phyloP scores from a whole-genome alignment of 2,113 vertebrate genomes.

The Forbesichthys papilliferus region DNA sequence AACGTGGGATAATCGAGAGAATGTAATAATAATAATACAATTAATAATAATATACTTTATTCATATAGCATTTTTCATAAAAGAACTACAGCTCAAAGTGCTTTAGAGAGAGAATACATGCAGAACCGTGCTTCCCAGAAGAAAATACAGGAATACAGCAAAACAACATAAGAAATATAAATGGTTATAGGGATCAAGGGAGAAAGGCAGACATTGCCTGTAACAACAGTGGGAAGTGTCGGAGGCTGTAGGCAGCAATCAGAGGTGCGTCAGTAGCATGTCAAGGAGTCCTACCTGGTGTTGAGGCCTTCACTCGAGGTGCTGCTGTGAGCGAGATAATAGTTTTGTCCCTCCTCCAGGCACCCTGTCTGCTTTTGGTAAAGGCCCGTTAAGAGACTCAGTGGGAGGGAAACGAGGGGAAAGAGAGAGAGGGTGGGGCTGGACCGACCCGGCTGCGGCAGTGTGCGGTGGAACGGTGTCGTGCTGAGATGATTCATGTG shows the following conservation, averaged over 20 bases:
- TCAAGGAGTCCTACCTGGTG: conserved; percentile 55
- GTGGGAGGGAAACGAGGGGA: conserved; percentile 7
- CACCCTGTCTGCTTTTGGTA: conserved; percentile 50
- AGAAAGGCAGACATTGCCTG: too few species aligned
- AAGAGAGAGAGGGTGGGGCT: background rate
- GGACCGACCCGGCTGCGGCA: background rate
- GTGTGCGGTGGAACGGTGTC: background rate
- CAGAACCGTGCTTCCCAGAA: too few species aligned
- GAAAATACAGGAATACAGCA: too few species aligned
- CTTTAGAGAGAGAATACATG: too few species aligned
- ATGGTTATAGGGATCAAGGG: too few species aligned
- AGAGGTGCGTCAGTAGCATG: conserved; percentile 44
- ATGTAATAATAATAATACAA: background rate
- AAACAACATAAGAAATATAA: too few species aligned
- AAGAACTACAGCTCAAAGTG: too few species aligned
- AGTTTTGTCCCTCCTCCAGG: conserved; percentile 67
- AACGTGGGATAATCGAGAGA: background rate
- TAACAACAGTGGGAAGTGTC: conserved; percentile 3
- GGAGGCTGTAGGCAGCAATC: conserved; percentile 25
- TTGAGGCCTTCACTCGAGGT: conserved; percentile 51
- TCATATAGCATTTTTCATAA: too few species aligned
- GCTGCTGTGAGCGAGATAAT: conserved; percentile 69
- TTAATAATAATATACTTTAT: too few species aligned
- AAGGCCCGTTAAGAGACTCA: conserved; percentile 51
- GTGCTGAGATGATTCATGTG: too few species aligned